Conservation (phyloP, 2,113 vertebrate species). For the Sander lucioperca region DNA sequence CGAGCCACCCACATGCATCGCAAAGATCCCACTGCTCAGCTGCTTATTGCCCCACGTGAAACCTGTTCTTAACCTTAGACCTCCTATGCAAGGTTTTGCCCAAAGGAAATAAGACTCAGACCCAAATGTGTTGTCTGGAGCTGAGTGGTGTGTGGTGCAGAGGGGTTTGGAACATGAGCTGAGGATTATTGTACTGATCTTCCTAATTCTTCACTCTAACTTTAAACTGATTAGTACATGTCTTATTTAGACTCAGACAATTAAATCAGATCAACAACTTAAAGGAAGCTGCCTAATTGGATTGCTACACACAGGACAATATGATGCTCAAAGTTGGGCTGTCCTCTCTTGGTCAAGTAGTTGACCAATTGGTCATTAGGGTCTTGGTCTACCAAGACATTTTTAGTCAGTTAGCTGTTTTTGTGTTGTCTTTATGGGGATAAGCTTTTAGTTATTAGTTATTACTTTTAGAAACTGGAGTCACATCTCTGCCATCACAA, state of each 20-base stretch:
- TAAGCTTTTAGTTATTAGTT: neutral
- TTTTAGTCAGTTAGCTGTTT: neutral
- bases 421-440: neutral
- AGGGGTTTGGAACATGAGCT: neutral
- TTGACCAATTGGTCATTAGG: neutral
- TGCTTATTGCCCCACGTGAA: conserved; percentile 41
- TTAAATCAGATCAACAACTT: neutral
- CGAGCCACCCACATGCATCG: conserved; percentile 54
- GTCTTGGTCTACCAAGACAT: neutral
- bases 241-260: neutral
- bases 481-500: neutral
- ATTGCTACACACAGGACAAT: neutral
- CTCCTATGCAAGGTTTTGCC: conserved; percentile 36
- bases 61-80: conserved; percentile 31
- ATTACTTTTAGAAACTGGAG: neutral
- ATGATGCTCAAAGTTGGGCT: neutral
- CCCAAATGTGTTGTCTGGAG: neutral
- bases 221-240: neutral
- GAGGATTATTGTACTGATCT: conserved; percentile 19
- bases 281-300: neutral
- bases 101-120: conserved; percentile 29
- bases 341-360: neutral
- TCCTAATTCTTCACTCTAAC: neutral
- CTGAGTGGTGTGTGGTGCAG: neutral
- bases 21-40: conserved; percentile 15